Percentiles rank a stretch among this genome's conserved stretches.
Evolutionary conservation across 2,113 vertebrate genomes (phyloP).

Genomic region (Triplophysa siluroides): DNA sequence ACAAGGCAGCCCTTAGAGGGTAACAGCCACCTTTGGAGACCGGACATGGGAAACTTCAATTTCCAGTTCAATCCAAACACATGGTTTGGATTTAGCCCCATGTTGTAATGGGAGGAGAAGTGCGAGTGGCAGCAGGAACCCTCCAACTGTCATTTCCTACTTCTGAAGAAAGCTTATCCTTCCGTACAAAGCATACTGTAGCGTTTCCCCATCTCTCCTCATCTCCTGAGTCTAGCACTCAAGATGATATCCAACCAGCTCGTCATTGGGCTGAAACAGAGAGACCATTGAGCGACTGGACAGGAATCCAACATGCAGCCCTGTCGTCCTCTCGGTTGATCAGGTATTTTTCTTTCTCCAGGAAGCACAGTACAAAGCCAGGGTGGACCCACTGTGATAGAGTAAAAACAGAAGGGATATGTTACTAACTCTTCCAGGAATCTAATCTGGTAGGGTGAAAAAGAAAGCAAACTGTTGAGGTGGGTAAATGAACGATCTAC

Average conservation of each 20-base stretch:
- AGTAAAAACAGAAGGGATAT: conserved; percentile 13
- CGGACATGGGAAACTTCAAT: conserved; percentile 68
- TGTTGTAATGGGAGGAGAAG: conserved; percentile 70
- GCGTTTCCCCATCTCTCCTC: conserved; percentile 51
- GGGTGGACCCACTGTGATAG: conserved; percentile 9
- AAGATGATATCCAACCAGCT: conserved; percentile 62
- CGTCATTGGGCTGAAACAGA: conserved; percentile 61
- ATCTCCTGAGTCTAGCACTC: conserved; percentile 49
- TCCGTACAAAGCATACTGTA: conserved; percentile 60
- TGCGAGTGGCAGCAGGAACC: conserved; percentile 70
- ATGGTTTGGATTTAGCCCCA: conserved; percentile 75
- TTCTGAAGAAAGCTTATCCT: conserved; percentile 70
- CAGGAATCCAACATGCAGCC: conserved; percentile 54
- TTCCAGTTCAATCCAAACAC: conserved; percentile 57
- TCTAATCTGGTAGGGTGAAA: neutral
- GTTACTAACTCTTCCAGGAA: conserved; percentile 15
- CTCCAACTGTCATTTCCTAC: conserved; percentile 75
- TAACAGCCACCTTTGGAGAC: conserved; percentile 59
- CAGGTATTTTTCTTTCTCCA: conserved; percentile 2
- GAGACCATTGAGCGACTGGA: conserved; percentile 56
- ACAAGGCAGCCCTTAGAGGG: conserved; percentile 62
- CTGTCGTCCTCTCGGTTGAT: conserved; percentile 33
- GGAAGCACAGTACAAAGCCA: neutral
- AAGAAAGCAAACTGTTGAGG: neutral
- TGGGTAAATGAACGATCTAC: neutral